phyloP scores from a whole-genome alignment of 2,113 vertebrate genomes.

The Ellobius talpinus region DNA sequence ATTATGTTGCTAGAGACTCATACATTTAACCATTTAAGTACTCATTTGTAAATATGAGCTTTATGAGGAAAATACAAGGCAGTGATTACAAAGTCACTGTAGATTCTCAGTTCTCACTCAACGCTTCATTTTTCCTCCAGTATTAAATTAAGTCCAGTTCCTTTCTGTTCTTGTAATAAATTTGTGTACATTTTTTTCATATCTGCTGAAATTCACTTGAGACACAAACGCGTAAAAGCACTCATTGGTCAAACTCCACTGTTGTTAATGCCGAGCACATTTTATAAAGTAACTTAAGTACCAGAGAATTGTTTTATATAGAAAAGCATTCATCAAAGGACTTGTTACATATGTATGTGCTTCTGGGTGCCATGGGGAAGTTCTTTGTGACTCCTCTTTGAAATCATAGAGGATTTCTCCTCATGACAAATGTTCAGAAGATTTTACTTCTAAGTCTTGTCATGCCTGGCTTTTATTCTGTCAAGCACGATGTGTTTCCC shows the following conservation, averaged over 20 bases:
- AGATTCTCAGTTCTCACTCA: background rate
- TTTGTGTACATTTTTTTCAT: slow-evolving; percentile 10
- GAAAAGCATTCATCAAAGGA: background rate
- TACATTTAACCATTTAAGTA: slow-evolving; percentile 32
- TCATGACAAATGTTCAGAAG: slow-evolving; percentile 19
- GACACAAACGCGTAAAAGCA: slow-evolving; percentile 34
- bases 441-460: slow-evolving; percentile 27
- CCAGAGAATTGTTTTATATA: slow-evolving; percentile 8
- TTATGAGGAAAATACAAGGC: background rate
- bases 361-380: background rate
- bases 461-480: background rate
- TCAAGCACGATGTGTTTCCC: background rate
- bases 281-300: background rate
- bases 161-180: background rate
- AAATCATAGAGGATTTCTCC: slow-evolving; percentile 18
- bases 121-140: background rate
- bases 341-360: background rate
- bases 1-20: slow-evolving; percentile 36
- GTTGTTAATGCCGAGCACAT: background rate
- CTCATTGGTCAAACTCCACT: background rate
- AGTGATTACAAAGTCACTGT: background rate
- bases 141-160: slow-evolving; percentile 12
- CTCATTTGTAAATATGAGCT: slow-evolving; percentile 36
- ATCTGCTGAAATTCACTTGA: background rate
- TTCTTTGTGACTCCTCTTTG: background rate